Base-by-base conservation (phyloP, 2,888 invertebrate genomes). In the Cephus runcator region DNA sequence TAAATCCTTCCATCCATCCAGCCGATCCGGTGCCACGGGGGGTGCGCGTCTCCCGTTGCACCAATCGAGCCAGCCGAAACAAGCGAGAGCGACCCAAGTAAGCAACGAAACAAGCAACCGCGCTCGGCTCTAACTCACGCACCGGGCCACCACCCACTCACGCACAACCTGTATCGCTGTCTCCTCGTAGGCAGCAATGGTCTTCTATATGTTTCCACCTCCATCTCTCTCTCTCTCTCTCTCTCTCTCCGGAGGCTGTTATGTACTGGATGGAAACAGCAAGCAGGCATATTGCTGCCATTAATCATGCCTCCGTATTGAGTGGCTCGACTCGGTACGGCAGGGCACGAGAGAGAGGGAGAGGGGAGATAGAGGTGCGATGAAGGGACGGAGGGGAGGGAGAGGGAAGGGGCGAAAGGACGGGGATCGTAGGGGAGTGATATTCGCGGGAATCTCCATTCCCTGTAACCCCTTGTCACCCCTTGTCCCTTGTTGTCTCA, bases 251-350 rank as follows among this genome's bases (percentile, higher is more conserved):
- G 40, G 40, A 40, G 40, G 40, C 40, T 40, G 40, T 23, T 40
- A 40, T 23, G 23, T 40, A 40, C 40, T 40, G 23, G 23, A 40
- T 75, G 75, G 85, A 84, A 86, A 85, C 85, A 84, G 84, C 86
- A 81, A 83, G 84, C 86, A 83, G 84, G 87, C 87, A 88, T 88
- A 88, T 88, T 89, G 86, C 86, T 81, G 80, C 82, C 86, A 87
- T 89, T 88, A 88, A 89, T 88, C 88, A 89, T 85, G 83, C 80
- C 83, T 81, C 82, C 80, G 83, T 87, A 88, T 87, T 84, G 87
- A 88, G 84, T 86, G 84, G 82, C 40, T 23, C 40, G 82, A 84
- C 81, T 81, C 77, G 80, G 79, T 36, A 30, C 71, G 80, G 69
- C 34, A 69, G 30, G 73, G 69, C 30, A 73, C 30, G 69, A 33